Conservation (phyloP, 2,888 invertebrate species). For the Oscheius sp. region DNA sequence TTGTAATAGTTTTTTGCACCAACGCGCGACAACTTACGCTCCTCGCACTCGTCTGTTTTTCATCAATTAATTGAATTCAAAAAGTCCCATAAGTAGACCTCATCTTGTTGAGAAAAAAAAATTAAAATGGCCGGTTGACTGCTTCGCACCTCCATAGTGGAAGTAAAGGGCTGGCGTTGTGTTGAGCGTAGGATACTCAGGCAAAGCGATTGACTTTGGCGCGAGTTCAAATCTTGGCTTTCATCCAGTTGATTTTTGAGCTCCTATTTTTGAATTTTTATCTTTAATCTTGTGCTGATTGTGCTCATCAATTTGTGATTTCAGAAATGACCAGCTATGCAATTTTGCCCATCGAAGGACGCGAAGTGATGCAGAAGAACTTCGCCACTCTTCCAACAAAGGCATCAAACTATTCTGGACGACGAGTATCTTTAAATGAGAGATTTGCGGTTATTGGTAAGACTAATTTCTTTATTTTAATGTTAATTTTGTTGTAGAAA, state of each 20-base stretch:
- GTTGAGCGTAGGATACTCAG: neutral
- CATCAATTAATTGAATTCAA: too few relatives aligned
- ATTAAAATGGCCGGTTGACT: neutral
- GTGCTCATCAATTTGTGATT: too few relatives aligned
- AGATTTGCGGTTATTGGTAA: slow-evolving; percentile 34
- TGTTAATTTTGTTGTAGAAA: neutral
- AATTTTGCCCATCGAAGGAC: slow-evolving; percentile 30
- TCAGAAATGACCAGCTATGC: slow-evolving; percentile 7
- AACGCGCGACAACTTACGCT: too few relatives aligned
- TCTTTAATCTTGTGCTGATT: too few relatives aligned
- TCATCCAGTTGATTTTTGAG: neutral
- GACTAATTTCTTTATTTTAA: neutral
- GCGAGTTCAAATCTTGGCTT: neutral
- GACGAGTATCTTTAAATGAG: slow-evolving; percentile 33
- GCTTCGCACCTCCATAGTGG: neutral
- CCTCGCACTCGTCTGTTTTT: too few relatives aligned
- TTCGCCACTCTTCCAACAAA: slow-evolving; percentile 28
- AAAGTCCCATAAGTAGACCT: too few relatives aligned
- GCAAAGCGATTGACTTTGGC: neutral
- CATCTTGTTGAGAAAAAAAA: too few relatives aligned
- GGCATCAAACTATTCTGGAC: slow-evolving; percentile 26
- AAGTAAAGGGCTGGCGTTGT: too few relatives aligned
- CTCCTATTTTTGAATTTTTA: too few relatives aligned
- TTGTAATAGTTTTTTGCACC: too few relatives aligned
- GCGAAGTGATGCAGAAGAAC: slow-evolving; percentile 39